phyloP scores from a whole-genome alignment of 2,113 vertebrate genomes.

The Cochlearius cochlearius region DNA sequence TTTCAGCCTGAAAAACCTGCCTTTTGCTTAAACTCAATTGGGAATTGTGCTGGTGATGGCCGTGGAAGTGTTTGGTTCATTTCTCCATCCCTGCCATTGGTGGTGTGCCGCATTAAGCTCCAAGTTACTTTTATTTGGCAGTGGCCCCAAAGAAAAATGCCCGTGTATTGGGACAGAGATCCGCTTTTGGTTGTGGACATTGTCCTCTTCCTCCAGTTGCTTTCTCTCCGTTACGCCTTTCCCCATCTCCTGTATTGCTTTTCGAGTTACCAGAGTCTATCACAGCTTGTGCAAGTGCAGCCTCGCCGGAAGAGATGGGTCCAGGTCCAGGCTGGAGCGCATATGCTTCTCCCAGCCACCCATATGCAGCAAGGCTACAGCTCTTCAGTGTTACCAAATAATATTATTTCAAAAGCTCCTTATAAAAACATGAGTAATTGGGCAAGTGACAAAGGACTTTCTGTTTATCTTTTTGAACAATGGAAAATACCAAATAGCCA shows the following conservation, averaged over 20 bases:
- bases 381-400: background rate
- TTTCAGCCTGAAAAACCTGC: background rate
- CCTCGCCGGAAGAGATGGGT: accelerated
- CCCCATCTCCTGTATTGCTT: background rate
- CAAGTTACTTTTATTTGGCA: background rate
- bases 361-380: accelerated
- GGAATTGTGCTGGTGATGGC: background rate
- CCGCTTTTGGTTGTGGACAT: background rate
- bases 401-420: slow-evolving; percentile 6
- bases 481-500: slow-evolving; percentile 20
- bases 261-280: background rate
- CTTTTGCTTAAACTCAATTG: background rate
- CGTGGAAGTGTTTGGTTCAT: background rate
- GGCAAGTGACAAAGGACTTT: slow-evolving; percentile 18
- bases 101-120: background rate
- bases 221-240: background rate
- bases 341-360: background rate
- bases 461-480: slow-evolving; percentile 39
- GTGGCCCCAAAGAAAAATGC: background rate
- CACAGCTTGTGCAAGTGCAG: background rate
- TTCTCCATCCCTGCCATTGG: background rate
- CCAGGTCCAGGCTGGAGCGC: background rate
- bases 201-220: background rate
- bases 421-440: slow-evolving; percentile 2
- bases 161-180: background rate